Base-by-base conservation (phyloP, 1,140 invertebrate species). In the Capitella teleta region DNA sequence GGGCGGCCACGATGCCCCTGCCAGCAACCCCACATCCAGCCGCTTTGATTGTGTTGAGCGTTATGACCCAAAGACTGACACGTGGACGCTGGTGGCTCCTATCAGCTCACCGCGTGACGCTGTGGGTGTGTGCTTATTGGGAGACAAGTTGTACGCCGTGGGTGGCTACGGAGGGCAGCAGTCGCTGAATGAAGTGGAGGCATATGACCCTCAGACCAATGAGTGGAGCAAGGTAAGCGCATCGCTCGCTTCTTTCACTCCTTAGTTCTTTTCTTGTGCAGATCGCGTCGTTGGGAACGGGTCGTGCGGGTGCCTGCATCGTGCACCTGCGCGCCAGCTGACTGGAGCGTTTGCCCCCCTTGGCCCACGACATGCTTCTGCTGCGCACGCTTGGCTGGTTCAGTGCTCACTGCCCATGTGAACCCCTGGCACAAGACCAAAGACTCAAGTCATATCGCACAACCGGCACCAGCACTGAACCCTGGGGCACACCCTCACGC, bases 241-340 rank as follows among this genome's bases (percentile, higher is more conserved):
- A 14, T 43, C 10, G 12, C 38, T 14, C 38, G 1, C 18, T 41
- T 14, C 19, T 41, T n/a, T 10, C 10, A 10, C n/a, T 32, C n/a
- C 8, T n/a, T 14, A 41, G 38, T 14, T 43, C n/a, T 21, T 5
- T 21, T 21, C 0, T 43, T 18, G 24, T 43, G 28, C 62, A 81
- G 79, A 75, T 87, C 51, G 77, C 85, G 26, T 79, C 84, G 14
- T 73, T 92, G 38, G 81, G 79, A 58, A 82, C 81, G 25, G 85
- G 86, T 32, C 77, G 87, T 54, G 87, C 87, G 42, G 87, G 87
- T 47, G 84, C 87, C 40, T 88, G 87, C 63, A 82, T 90, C n/a
- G 84, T 90, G 26, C 78, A 76, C 38, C 63, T 77, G 12, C 26
- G 24, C 5, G 49, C 42, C 30, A 52, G 45, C 45, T 47, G 45